Evolutionary conservation across 1,140 invertebrate genomes (phyloP), one percentile per base, ranked within the genome.

Genomic region (Calliphora vicina): DNA sequence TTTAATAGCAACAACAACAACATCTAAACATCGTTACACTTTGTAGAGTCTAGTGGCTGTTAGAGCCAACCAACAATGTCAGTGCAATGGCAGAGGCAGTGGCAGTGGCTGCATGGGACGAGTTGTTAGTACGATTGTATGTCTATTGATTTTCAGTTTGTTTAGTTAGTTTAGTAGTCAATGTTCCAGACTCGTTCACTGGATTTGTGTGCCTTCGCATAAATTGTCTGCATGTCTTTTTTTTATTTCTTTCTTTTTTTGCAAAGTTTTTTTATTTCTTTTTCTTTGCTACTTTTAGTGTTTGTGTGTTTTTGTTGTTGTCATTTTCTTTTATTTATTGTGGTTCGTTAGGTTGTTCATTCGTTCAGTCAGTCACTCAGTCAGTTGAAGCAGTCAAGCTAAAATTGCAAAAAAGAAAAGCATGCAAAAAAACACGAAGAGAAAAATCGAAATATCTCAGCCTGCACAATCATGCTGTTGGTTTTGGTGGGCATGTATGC

Each of bases 171-270:
- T 67, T 67, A 23, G 61, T 67, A 67, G 61, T 71, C 61, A 45
- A 29, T 67, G 25, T 73, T 57, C 81, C 81, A 82, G 81, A 82
- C 45, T 82, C 88, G 88, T 89, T 89, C 88, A 89, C 85, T 89
- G 87, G 88, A 89, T 89, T 89, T 89, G 87, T 89, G 88, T 89
- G 88, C 85, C 88, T 89, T 89, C 87, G 88, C 88, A 89, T 89
- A 89, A 89, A 88, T 89, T 89, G 87, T 78, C 74, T 88, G 87
- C 87, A 61, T 81, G 80, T 67, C 26, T n/a, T 78, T 78, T 25
- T 67, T 67, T 23, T 8, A 10, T 6, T 67, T 2, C 20, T 67
- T 20, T 45, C 15, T 50, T 50, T 43, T 43, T 50, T 50, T 50
- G 35, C 71, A 35, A 0, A 2, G 6, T 35, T 35, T 35, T 35